Conservation (phyloP, 1,140 invertebrate genomes). For the Drusus annulatus region DNA sequence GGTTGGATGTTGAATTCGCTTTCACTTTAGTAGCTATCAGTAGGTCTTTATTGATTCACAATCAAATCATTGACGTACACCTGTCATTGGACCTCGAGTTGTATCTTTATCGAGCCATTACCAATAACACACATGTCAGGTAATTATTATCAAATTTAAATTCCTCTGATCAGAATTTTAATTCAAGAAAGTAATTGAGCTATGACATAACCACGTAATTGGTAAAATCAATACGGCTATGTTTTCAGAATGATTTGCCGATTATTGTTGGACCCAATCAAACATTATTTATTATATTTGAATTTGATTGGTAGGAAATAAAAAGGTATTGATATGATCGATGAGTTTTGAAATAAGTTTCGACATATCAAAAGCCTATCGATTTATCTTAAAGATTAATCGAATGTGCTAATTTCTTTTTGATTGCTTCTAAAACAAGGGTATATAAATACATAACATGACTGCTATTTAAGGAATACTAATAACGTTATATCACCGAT, state of each 20-base stretch:
- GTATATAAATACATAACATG: too few relatives aligned
- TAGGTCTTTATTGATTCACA: constrained; percentile 1
- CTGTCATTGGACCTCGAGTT: neutral
- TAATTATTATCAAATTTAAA: neutral
- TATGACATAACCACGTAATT: neutral
- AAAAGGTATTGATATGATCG: neutral
- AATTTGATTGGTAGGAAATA: neutral
- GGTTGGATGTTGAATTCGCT: neutral
- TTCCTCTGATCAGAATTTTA: neutral
- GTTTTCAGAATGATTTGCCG: neutral
- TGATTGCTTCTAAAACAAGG: too few relatives aligned
- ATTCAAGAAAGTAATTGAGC: neutral
- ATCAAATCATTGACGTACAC: neutral
- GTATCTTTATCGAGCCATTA: neutral
- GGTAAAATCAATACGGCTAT: neutral
- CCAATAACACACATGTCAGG: neutral
- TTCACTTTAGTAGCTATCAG: neutral
- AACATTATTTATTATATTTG: neutral
- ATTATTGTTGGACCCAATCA: neutral
- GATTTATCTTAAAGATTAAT: too few relatives aligned
- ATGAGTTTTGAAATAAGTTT: neutral
- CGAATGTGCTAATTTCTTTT: too few relatives aligned
- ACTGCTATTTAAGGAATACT: too few relatives aligned
- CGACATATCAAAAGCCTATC: too few relatives aligned
- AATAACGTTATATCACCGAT: too few relatives aligned